Evolutionary conservation across 2,797 vertebrate species (phyloP).

Genomic region (Tenualosa thibaudeaui): DNA sequence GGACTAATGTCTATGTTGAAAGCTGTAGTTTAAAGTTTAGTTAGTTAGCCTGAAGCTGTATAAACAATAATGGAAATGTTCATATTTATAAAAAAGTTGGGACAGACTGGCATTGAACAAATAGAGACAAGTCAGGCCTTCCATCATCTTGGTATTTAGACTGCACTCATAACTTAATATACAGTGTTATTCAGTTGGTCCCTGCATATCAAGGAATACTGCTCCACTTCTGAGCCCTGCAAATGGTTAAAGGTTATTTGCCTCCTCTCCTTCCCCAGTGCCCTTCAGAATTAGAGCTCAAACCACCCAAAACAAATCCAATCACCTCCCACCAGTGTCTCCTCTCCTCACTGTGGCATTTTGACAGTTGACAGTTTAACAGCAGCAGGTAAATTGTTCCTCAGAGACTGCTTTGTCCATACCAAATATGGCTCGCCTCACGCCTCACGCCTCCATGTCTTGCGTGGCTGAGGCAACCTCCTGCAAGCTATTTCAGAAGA

Average conservation of each 20-base stretch:
- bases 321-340: background rate
- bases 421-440: conserved; percentile 20
- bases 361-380: conserved; percentile 25
- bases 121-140: background rate
- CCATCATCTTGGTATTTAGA: background rate
- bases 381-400: conserved; percentile 18
- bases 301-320: conserved; percentile 5
- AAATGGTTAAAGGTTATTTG: background rate
- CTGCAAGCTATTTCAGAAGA: conserved; percentile 5
- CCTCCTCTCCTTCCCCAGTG: background rate
- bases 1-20: background rate
- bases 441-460: background rate
- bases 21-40: background rate
- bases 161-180: background rate
- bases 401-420: conserved; percentile 14
- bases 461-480: conserved; percentile 12
- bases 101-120: background rate
- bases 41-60: background rate
- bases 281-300: conserved; percentile 16
- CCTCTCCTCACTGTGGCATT: background rate
- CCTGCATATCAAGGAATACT: background rate
- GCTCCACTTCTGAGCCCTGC: background rate
- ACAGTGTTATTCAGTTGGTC: background rate
- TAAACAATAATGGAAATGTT: background rate
- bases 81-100: background rate